Base-by-base conservation (phyloP, 2,113 vertebrate genomes). In the Thymallus thymallus region DNA sequence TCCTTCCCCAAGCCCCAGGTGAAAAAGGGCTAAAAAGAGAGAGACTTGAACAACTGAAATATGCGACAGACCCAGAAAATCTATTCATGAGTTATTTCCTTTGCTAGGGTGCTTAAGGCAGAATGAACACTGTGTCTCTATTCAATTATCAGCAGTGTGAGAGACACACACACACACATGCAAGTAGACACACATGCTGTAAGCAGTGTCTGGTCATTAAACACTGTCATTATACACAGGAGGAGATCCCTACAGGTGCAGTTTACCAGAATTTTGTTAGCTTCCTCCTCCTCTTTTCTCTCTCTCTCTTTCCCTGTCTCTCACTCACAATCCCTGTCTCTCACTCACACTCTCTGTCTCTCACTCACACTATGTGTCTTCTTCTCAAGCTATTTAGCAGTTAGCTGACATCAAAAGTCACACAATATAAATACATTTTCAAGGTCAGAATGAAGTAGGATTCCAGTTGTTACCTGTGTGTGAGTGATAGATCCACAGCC, bases 171-270 rank as follows among this genome's bases (percentile, higher is more conserved):
- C 1, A 5, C 26, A 51, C 72, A 48, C 56, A 23, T 41, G 9
- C 35, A 41, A 41, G 35, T 41, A 41, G 35, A 41, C 70, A 72
- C 69, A 51, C 62, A 74, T 77, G 80, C 80, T 80, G 90, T 87
- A 88, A 93, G 88, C 90, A 83, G 86, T 84, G 35, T 41, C 35
- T 41, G 35, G 35, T 92, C 90, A 92, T 92, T 91, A 93, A 91
- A 88, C 85, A 83, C 87, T 86, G 88, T 90, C 85, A 91, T 93
- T 91, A 92, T 88, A 90, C 82, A 85, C 83, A 87, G 82, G 85
- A 89, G 85, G 83, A 83, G 82, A 83, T 87, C 83, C 81, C 90
- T 90, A 85, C 91, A 90, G 87, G 90, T 91, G 90, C 87, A 89
- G 88, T 90, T 88, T 87, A 91, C 82, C 73, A 87, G 86, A 87